Base-by-base conservation (phyloP, 2,797 vertebrate genomes). In the Loris lydekkerianus region DNA sequence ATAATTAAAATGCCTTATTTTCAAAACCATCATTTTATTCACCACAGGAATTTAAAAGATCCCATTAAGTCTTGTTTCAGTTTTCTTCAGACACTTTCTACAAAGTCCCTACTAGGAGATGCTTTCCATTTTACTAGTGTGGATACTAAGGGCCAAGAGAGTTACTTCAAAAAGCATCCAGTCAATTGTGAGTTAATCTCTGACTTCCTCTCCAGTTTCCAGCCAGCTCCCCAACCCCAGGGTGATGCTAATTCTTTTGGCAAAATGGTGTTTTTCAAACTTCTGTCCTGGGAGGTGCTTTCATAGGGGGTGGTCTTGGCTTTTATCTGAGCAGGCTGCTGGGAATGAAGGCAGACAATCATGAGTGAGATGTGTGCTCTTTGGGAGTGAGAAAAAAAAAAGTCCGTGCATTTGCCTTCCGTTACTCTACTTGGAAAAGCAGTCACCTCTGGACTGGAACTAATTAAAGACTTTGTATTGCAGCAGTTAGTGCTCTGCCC, bases 231-330 rank as follows among this genome's bases (percentile, higher is more conserved):
- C 73, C 90, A 95, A 94, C 23, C 77, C 69, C 90, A 69, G 10
- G 75, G 69, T 89, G 65, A 96, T 75, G 53, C 67, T 94, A 93
- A 94, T 95, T 95, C 81, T 86, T 96, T 88, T 94, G 95, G 93
- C 91, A 95, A 95, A 95, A 95, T 14, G 63, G 46, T 82, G 67
- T 91, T 97, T 91, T 95, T 94, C 81, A 87, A 80, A 93, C 77
- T 94, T 85, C 40, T 95, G 37, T 92, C 85, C 37, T 83, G 60
- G 63, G 93, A 93, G 85, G 72, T 85, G 76, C 60, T 85, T 93
- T 95, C 84, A 73, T 77, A 90, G 80, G 82, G 97, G 97, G 96
- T 97, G 97, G 97, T 97, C 96, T 87, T 92, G 60, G 63, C 65
- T 95, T 97, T 97, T 78, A 93, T 95, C 63, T 89, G 72, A 95